Base-by-base conservation (phyloP, 2,888 invertebrate genomes). In the Geophilus truncorum region DNA sequence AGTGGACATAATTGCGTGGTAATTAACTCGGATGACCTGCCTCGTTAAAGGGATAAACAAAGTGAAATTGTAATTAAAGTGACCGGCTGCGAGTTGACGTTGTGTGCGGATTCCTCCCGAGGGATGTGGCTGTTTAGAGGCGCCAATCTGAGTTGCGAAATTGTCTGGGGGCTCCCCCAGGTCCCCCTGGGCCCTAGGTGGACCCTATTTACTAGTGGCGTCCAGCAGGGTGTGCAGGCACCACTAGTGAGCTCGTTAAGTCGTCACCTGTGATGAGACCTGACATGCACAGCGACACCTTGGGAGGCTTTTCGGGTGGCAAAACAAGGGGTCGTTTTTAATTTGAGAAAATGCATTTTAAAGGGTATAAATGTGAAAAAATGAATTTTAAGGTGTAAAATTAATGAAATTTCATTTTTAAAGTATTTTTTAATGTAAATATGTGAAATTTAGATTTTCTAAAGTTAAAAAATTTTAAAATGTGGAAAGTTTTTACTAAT, bases 231-330 rank as follows among this genome's bases (percentile, higher is more conserved):
- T 70, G 25, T 12, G 9, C 25, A 70, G 70, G 28, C 70, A 70
- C 51, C 70, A 70, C 70, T 70, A 28, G 70, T 70, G 70, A 70
- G 70, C 70, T 70, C 70, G 70, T 70, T 70, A 70, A 70, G 28
- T 70, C 70, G 70, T 70, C 70, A 70, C 70, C 70, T 70, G 70
- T 70, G 70, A 70, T 70, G 70, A 70, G 70, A 10, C 28, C 28
- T 28, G 70, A 70, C 70, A 70, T 25, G 25, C 70, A 4, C 28
- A 3, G 70, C 28, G 25, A 70, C 70, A 70, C 70, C 28, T 70
- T 18, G 18, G 3, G 18, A 51, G 18, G 32, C 5, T 32, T 4
- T 18, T 51, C n/a, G 45, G 7, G 45, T 45, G 45, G 45, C n/a
- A 45, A n/a, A 45, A 36, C 36, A 4, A 36, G 36, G 36, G n/a